Percentiles rank a stretch among this genome's conserved stretches.
Evolutionary conservation across 2,888 invertebrate genomes (phyloP).

Genomic region (Ceriagrion tenellum): DNA sequence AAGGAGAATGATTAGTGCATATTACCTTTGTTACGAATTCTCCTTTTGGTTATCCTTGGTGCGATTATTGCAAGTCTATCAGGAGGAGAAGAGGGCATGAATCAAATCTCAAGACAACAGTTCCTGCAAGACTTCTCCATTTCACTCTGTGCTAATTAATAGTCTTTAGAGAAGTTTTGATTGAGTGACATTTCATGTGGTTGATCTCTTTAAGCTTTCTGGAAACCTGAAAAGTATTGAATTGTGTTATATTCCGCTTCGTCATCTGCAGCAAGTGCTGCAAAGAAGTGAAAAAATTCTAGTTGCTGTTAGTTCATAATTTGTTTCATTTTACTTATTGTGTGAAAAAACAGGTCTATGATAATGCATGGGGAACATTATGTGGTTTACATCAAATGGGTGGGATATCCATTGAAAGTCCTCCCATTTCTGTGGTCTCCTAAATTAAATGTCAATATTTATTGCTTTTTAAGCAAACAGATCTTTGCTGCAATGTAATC

Average conservation of each 20-base stretch:
- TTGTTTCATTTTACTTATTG: neutral
- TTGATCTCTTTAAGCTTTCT: conserved; percentile 34
- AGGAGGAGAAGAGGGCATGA: neutral
- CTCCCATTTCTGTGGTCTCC: neutral
- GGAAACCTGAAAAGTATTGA: neutral
- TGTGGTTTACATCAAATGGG: neutral
- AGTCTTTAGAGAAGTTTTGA: neutral
- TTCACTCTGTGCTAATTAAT: neutral
- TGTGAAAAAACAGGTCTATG: neutral
- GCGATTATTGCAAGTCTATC: neutral
- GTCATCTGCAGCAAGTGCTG: neutral
- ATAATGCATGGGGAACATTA: neutral
- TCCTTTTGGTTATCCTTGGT: neutral
- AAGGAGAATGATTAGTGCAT: neutral
- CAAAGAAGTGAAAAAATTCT: neutral
- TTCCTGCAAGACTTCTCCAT: conserved; percentile 46
- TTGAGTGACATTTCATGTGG: conserved; percentile 30
- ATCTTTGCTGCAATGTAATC: neutral
- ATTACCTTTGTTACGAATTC: neutral
- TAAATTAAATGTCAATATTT: neutral
- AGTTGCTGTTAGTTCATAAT: neutral
- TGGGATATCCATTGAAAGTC: neutral
- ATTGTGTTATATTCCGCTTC: neutral
- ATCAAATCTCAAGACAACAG: conserved; percentile 37
- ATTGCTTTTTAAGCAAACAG: neutral